A percentile compares a stretch with the other conserved stretches of the same genome.
These are phyloP conservation scores for Ctenopoma multispine DNA, from an alignment of 2,797 vertebrate genomes.

Conservation along the genomic window DNA sequence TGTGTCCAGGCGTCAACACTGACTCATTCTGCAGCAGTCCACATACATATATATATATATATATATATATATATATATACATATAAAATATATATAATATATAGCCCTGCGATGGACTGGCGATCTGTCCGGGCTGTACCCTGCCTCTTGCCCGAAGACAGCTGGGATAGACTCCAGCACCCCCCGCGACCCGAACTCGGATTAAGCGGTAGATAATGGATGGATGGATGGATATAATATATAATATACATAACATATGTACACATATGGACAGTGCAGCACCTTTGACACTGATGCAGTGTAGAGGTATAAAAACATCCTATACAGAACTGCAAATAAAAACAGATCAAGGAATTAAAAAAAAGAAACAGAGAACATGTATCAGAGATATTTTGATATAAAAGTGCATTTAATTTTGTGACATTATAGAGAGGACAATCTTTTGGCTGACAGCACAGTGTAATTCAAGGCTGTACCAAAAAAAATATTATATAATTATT, in stretches of 20 bases:
- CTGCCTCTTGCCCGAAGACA: too few species aligned
- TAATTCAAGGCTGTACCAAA: background rate
- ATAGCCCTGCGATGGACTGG: too few species aligned
- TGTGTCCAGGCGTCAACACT: slow-evolving; percentile 26
- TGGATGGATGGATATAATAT: too few species aligned
- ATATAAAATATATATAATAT: too few species aligned
- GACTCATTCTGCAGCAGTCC: slow-evolving; percentile 28
- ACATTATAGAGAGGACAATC: background rate
- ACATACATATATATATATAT: too few species aligned
- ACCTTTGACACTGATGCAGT: slow-evolving; percentile 24
- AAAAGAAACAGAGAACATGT: too few species aligned
- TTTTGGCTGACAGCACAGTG: background rate
- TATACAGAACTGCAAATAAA: slow-evolving; percentile 4
- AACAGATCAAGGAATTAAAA: slow-evolving; percentile 10
- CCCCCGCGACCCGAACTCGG: too few species aligned
- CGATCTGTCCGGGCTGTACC: too few species aligned
- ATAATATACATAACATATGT: background rate
- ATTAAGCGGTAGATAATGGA: too few species aligned
- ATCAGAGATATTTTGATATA: background rate
- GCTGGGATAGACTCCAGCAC: too few species aligned
- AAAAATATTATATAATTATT: background rate
- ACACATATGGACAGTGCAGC: slow-evolving; percentile 3
- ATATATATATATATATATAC: too few species aligned
- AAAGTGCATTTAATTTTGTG: background rate
- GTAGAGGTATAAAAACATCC: slow-evolving; percentile 14